A percentile compares a stretch with the other conserved stretches of the same genome.
Evolutionary conservation across 2,888 invertebrate genomes (phyloP).

Genomic region (Elegia similella): DNA sequence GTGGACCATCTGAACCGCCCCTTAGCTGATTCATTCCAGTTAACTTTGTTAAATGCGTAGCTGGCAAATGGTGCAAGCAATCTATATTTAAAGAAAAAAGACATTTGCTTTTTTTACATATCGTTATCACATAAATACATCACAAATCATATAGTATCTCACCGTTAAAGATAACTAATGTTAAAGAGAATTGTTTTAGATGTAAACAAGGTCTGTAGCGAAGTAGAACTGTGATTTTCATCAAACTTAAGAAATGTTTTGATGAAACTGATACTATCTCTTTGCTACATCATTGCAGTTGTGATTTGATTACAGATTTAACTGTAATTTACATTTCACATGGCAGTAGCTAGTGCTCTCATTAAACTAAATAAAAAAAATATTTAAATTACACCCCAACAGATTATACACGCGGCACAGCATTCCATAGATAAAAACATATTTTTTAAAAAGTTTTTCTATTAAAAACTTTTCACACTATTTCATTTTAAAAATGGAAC

Average conservation of each 20-base stretch:
- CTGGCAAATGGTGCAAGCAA: background rate
- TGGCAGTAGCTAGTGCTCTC: conserved; percentile 13
- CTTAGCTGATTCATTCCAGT: background rate
- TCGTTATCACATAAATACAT: background rate
- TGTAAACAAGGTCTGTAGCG: background rate
- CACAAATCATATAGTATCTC: background rate
- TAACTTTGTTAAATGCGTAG: background rate
- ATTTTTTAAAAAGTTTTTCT: conserved; percentile 34
- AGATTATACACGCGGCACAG: conserved; percentile 46
- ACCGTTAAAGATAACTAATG: background rate
- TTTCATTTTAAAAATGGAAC: conserved; percentile 41
- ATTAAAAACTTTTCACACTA: conserved; percentile 34
- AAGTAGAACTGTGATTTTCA: background rate
- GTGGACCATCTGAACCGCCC: background rate
- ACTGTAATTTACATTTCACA: conserved; percentile 4
- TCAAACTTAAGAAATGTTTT: background rate
- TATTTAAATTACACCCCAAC: conserved; percentile 4
- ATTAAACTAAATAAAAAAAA: background rate
- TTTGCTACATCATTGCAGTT: conserved; percentile 27
- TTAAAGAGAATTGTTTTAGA: conserved; percentile 36
- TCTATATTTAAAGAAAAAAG: background rate
- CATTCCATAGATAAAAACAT: conserved; percentile 56
- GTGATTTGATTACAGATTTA: conserved; percentile 17
- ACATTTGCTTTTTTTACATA: background rate
- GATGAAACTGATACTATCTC: background rate